A percentile compares a stretch with the other conserved stretches of the same genome.
Evolutionary conservation across 2,113 vertebrate genomes (phyloP).

Genomic region (Orycteropus afer): DNA sequence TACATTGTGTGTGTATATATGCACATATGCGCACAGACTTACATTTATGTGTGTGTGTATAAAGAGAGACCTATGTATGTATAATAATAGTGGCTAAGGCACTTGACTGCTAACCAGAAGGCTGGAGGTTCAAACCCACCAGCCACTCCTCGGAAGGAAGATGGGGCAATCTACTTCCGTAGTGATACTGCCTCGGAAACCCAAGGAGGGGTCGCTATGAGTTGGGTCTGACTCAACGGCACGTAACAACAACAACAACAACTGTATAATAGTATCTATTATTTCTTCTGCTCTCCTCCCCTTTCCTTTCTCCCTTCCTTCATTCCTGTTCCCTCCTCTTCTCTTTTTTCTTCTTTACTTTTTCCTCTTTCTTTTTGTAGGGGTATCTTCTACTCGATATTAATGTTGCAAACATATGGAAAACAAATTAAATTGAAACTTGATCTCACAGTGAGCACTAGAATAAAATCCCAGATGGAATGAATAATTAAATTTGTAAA

Average conservation of each 20-base stretch:
- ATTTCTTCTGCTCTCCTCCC: background rate
- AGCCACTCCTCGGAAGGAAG: too few species aligned
- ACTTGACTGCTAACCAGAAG: too few species aligned
- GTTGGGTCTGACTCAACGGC: too few species aligned
- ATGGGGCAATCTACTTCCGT: too few species aligned
- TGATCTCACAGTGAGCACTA: background rate
- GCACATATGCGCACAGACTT: background rate
- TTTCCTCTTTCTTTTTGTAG: background rate
- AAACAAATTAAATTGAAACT: background rate
- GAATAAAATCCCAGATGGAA: constrained; percentile 3
- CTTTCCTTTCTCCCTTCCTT: background rate
- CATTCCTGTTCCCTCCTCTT: background rate
- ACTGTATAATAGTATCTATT: background rate
- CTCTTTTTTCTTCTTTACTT: background rate
- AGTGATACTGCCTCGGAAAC: too few species aligned
- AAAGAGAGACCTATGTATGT: too few species aligned
- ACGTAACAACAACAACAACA: too few species aligned
- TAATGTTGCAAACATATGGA: constrained; percentile 14
- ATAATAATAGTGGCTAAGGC: too few species aligned
- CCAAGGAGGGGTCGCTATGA: background rate
- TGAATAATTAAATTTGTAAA: constrained; percentile 6
- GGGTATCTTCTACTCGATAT: background rate
- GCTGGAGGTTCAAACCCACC: too few species aligned
- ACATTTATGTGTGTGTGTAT: background rate
- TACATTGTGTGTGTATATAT: background rate